Percentiles rank a stretch among this genome's conserved stretches.
Conservation (phyloP, 2,113 vertebrate species). For the Centropus unirufus region DNA sequence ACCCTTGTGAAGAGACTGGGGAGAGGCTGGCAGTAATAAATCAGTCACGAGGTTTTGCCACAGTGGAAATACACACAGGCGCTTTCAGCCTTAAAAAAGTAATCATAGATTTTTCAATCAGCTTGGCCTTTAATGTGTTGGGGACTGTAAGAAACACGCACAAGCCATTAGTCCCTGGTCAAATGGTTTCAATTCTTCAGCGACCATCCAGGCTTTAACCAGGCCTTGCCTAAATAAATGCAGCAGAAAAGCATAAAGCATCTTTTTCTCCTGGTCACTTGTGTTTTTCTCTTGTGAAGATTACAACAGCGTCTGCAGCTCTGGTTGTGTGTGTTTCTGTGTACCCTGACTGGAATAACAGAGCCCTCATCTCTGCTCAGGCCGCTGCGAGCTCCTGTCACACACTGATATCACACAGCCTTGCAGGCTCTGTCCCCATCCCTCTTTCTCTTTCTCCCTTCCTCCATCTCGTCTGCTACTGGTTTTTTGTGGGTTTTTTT, state of each 20-base stretch:
- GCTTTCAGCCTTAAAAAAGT: neutral
- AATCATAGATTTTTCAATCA: conserved; percentile 63
- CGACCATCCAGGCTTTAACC: neutral
- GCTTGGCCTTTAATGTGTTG: conserved; percentile 22
- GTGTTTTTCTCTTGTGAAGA: rapidly evolving
- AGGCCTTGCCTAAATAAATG: neutral
- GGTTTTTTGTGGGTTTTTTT: neutral
- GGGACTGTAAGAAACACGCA: neutral
- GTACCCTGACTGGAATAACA: too few relatives aligned
- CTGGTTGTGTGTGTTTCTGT: too few relatives aligned
- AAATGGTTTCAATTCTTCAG: neutral
- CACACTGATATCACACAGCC: rapidly evolving
- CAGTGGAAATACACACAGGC: neutral
- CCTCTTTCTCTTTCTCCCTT: neutral
- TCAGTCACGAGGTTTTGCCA: neutral
- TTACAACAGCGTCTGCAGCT: neutral
- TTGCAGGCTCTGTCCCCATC: neutral
- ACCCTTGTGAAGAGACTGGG: neutral
- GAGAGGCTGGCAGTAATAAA: neutral
- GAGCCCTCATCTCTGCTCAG: neutral
- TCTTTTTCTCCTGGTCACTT: neutral
- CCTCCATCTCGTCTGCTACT: neutral
- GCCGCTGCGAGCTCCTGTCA: rapidly evolving
- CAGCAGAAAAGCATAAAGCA: neutral
- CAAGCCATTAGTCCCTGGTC: neutral